phyloP scores from a whole-genome alignment of 2,113 vertebrate genomes.

The Eublepharis macularius region DNA sequence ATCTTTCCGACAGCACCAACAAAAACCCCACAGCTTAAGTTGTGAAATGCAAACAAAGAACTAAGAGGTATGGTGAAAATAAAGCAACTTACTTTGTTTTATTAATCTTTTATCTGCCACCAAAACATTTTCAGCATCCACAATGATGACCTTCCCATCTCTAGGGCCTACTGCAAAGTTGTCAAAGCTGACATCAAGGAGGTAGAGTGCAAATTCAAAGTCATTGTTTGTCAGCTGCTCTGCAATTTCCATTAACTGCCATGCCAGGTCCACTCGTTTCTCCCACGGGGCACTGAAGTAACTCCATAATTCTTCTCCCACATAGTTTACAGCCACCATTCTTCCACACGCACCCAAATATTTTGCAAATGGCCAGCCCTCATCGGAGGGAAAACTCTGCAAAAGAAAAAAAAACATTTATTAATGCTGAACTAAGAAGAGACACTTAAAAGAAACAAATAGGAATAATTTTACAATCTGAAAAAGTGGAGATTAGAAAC shows the following conservation, averaged over 20 bases:
- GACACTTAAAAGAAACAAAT: too few species aligned
- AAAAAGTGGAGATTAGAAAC: neutral
- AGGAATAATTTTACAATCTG: neutral
- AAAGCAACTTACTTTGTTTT: slow-evolving; percentile 92
- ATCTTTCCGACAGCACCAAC: neutral
- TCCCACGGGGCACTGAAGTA: slow-evolving; percentile 96
- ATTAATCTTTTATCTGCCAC: slow-evolving; percentile 97
- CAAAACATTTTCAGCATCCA: slow-evolving; percentile 98
- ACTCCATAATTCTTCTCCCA: slow-evolving; percentile 98
- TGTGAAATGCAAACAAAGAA: slow-evolving; percentile 8
- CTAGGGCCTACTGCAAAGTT: slow-evolving; percentile 97
- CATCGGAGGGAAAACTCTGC: slow-evolving; percentile 97
- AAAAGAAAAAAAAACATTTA: slow-evolving; percentile 1
- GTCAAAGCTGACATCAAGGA: slow-evolving; percentile 98
- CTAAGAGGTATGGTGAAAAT: neutral
- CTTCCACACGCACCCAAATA: slow-evolving; percentile 97
- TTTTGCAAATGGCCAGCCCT: slow-evolving; percentile 98
- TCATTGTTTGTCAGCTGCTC: slow-evolving; percentile 99
- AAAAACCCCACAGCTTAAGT: neutral
- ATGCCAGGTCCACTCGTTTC: slow-evolving; percentile 94
- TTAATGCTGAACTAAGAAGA: neutral
- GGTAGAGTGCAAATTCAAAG: slow-evolving; percentile 99
- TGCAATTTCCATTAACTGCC: slow-evolving; percentile 97
- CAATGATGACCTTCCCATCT: slow-evolving; percentile 96
- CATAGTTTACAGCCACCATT: slow-evolving; percentile 97